Evolutionary conservation across 2,113 vertebrate species (phyloP).

Genomic region (Bubo scandiacus): DNA sequence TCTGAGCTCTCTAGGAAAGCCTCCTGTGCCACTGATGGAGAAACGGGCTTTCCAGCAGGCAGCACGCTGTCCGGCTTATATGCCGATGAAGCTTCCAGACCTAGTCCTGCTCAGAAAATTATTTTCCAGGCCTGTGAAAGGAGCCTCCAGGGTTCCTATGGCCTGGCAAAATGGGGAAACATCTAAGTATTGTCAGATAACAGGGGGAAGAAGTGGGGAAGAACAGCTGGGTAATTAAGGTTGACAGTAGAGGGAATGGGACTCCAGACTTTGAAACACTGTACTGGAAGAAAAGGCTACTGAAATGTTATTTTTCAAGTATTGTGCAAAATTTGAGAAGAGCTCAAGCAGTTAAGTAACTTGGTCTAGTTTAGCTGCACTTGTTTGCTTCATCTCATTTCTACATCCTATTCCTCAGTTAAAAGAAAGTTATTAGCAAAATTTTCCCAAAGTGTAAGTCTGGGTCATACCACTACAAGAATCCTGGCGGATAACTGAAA

Average conservation of each 20-base stretch:
- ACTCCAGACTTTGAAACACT: background rate
- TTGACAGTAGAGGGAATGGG: background rate
- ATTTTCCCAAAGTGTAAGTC: background rate
- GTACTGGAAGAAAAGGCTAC: background rate
- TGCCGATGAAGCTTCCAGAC: background rate
- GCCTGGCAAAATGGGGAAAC: background rate
- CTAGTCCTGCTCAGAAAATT: background rate
- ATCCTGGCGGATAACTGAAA: background rate
- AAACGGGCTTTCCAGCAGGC: background rate
- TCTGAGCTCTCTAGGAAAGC: background rate
- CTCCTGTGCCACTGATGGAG: background rate
- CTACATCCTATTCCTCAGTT: background rate
- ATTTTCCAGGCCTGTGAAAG: background rate
- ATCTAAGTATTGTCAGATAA: background rate
- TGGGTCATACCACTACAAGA: background rate
- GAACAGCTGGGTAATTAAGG: background rate
- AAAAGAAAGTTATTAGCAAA: background rate
- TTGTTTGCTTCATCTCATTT: background rate
- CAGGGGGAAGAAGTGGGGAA: background rate
- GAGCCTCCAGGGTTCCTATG: background rate
- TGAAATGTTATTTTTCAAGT: background rate
- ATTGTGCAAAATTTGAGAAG: background rate
- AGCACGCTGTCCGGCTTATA: rapidly evolving
- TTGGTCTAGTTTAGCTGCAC: background rate
- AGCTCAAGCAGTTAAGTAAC: background rate